Evolutionary conservation across 2,797 vertebrate genomes (phyloP), one percentile per base, ranked within the genome.

Genomic region (Ataeniobius toweri): DNA sequence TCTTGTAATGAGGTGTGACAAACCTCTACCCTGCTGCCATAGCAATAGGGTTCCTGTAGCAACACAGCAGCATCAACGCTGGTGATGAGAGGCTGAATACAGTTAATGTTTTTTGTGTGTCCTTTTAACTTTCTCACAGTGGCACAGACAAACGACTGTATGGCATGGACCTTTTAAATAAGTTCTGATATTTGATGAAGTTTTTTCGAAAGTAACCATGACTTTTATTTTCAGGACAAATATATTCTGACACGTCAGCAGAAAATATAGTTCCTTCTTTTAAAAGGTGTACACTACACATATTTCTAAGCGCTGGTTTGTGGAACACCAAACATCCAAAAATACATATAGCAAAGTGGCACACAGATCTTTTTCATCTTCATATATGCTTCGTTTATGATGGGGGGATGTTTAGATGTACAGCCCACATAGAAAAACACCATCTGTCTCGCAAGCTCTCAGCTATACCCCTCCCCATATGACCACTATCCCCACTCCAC

Each of bases 1-100:
- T 92, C 89, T 91, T 83, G 86, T 92, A 94, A 94, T 90, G 92
- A 94, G 91, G 90, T 92, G 91, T 93, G 91, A 95, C 89, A 92
- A 90, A 92, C 90, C 88, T 90, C 86, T 85, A 87, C 77, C 85
- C 84, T 81, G 91, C 93, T 94, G 82, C 93, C 93, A 93, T 93
- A 90, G 93, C 91, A 88, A 93, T 93, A 89, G 71, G 85, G 89
- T 93, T 93, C 82, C 91, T 89, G 59, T 95, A 88, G 92, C 90
- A 94, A 95, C 89, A 10, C 81, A 56, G 84, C 67, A 58, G 75
- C 76, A 26, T 77, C n/a, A 56, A 71, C 67, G 84, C 76, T 68
- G 75, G 71, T 13, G 79, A 68, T 9, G 83, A 82, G 67, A 74
- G 83, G 77, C 79, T 83, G 67, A 69, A 85, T 82, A 83, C 76